A percentile compares a stretch with the other conserved stretches of the same genome.
These are phyloP conservation scores for Sebastiscus albofasciatus DNA, from an alignment of 2,797 vertebrate genomes.

Conservation along the genomic window DNA sequence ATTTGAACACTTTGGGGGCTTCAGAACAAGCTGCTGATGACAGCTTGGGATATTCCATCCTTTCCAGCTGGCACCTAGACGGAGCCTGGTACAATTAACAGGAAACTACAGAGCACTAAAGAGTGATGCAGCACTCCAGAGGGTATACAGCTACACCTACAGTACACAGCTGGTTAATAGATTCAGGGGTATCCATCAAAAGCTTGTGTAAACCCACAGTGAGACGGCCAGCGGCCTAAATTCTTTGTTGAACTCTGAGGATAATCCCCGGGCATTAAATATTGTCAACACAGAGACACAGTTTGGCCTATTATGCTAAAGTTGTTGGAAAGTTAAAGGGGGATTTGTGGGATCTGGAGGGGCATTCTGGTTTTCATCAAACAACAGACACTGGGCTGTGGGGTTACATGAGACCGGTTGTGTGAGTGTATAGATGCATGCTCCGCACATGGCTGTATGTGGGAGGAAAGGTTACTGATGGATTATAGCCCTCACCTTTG, in stretches of 20 bases:
- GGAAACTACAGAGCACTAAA: constrained; percentile 64
- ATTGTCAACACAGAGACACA: constrained; percentile 82
- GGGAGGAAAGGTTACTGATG: constrained; percentile 77
- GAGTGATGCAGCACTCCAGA: constrained; percentile 64
- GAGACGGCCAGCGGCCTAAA: constrained; percentile 62
- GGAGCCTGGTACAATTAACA: constrained; percentile 61
- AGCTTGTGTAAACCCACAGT: constrained; percentile 69
- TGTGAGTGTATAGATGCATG: constrained; percentile 32
- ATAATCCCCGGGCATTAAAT: constrained; percentile 79
- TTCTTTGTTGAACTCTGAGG: constrained; percentile 70
- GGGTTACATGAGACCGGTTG: constrained; percentile 32
- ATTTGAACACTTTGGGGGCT: constrained; percentile 42
- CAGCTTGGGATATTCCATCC: constrained; percentile 62
- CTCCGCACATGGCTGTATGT: constrained; percentile 41
- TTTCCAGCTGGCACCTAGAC: constrained; percentile 60
- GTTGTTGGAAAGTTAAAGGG: constrained; percentile 71
- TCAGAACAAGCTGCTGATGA: constrained; percentile 60
- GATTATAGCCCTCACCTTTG: constrained; percentile 79
- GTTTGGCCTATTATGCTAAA: constrained; percentile 68
- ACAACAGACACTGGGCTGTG: constrained; percentile 30
- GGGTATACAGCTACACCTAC: constrained; percentile 56
- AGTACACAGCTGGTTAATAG: constrained; percentile 73
- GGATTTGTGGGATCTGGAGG: constrained; percentile 68
- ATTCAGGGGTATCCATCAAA: constrained; percentile 77
- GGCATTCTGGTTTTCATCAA: constrained; percentile 82